Evolutionary conservation across 2,888 invertebrate species (phyloP).

Genomic region (Drosophila suboccidentalis): DNA sequence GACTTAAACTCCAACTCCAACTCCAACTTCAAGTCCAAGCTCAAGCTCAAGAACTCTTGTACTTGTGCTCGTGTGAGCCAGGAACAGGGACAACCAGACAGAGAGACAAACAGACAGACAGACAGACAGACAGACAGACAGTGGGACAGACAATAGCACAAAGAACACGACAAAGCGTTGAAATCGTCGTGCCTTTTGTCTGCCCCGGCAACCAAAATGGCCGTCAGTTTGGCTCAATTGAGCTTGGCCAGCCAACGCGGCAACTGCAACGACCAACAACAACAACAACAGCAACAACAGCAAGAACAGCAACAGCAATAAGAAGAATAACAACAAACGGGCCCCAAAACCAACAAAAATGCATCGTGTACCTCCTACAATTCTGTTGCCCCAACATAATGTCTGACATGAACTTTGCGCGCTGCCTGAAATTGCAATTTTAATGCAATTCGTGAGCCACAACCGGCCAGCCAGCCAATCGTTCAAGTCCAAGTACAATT

Average conservation of each 20-base stretch:
- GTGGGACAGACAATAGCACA: slow-evolving; percentile 57
- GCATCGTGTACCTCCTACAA: slow-evolving; percentile 65
- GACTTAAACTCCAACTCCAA: slow-evolving; percentile 26
- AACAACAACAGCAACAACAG: slow-evolving; percentile 25
- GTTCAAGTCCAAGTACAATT: slow-evolving; percentile 80
- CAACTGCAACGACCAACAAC: slow-evolving; percentile 29
- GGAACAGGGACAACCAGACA: slow-evolving; percentile 30
- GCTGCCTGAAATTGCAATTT: slow-evolving; percentile 84
- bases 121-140: slow-evolving; percentile 13
- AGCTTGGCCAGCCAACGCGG: slow-evolving; percentile 55
- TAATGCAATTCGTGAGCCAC: slow-evolving; percentile 84
- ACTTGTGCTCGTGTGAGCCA: slow-evolving; percentile 62
- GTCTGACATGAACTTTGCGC: slow-evolving; percentile 84
- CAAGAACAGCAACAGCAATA: slow-evolving; percentile 29
- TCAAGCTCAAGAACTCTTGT: slow-evolving; percentile 78
- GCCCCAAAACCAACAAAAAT: slow-evolving; percentile 29
- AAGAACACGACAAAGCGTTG: slow-evolving; percentile 83
- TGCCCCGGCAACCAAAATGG: slow-evolving; percentile 63
- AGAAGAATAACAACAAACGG: slow-evolving; percentile 19
- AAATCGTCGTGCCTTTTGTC: slow-evolving; percentile 83
- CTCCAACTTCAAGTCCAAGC: slow-evolving; percentile 35
- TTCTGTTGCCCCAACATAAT: slow-evolving; percentile 63
- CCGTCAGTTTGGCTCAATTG: slow-evolving; percentile 50
- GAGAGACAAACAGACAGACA: slow-evolving; percentile 13
- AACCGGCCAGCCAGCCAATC: slow-evolving; percentile 69